These are phyloP conservation scores for Ypsolopha scabrella DNA, from an alignment of 2,888 invertebrate genomes.

Conservation along the genomic window DNA sequence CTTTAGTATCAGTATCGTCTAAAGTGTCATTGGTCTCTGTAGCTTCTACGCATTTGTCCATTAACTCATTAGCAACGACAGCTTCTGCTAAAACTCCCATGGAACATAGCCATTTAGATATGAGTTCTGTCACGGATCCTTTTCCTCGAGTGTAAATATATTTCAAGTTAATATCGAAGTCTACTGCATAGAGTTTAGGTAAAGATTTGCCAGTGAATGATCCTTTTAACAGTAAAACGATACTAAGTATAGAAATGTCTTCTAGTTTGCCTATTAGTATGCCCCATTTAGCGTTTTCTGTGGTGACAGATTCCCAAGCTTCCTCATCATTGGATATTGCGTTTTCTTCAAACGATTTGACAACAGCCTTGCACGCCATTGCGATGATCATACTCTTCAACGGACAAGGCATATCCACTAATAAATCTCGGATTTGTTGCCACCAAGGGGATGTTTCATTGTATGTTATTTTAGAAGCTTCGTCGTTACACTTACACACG, in stretches of 20 bases:
- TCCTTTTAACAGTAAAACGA: constrained; percentile 71
- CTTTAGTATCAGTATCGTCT: constrained; percentile 23
- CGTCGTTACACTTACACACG: constrained; percentile 74
- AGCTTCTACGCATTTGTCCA: constrained; percentile 25
- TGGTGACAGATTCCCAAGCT: constrained; percentile 85
- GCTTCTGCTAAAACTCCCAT: constrained; percentile 77
- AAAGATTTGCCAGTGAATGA: constrained; percentile 42
- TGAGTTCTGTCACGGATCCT: constrained; percentile 90
- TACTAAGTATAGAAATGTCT: constrained; percentile 84
- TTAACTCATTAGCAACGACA: constrained; percentile 65
- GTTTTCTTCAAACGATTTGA: constrained; percentile 54
- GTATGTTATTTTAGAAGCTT: constrained; percentile 73
- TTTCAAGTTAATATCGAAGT: constrained; percentile 74
- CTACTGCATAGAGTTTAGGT: constrained; percentile 66
- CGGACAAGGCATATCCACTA: constrained; percentile 80
- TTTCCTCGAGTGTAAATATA: constrained; percentile 74
- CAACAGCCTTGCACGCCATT: constrained; percentile 84
- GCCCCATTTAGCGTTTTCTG: constrained; percentile 90
- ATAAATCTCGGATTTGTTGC: constrained; percentile 78
- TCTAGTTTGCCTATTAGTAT: constrained; percentile 89
- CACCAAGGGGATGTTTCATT: constrained; percentile 85
- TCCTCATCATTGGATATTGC: constrained; percentile 67
- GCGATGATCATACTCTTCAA: constrained; percentile 85
- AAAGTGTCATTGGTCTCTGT: constrained; percentile 8
- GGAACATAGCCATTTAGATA: constrained; percentile 87